Evolutionary conservation across 2,113 vertebrate species (phyloP).

Genomic region (Toxostoma redivivum): DNA sequence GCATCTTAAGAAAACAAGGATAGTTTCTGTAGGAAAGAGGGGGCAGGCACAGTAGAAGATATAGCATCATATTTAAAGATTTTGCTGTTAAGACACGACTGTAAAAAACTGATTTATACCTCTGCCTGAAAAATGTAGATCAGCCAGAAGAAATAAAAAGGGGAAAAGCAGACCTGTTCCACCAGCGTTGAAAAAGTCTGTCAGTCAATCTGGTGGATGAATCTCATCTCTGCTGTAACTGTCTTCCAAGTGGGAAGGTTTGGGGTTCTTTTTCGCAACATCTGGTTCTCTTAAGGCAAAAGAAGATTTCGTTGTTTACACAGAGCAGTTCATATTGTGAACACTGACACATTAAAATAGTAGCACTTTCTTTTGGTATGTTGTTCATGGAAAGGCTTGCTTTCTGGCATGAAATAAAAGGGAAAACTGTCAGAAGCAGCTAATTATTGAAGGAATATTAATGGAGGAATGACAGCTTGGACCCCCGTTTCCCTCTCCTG

Average conservation of each 20-base stretch:
- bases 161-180: neutral
- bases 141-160: neutral
- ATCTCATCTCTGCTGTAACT: neutral
- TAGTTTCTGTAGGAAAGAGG: neutral
- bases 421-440: neutral
- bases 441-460: constrained; percentile 23
- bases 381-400: neutral
- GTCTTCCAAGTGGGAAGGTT: neutral
- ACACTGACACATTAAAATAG: neutral
- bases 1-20: neutral
- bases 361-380: neutral
- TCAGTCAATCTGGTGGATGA: neutral
- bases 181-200: neutral
- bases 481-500: neutral
- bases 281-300: constrained; percentile 20
- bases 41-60: fast-evolving
- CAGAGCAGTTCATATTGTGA: neutral
- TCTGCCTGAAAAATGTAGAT: neutral
- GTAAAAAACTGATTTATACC: neutral
- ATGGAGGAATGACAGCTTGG: neutral
- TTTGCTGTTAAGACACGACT: neutral
- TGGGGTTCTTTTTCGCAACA: neutral
- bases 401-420: constrained; percentile 16
- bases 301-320: constrained; percentile 29
- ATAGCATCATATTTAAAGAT: neutral